A percentile compares a stretch with the other conserved stretches of the same genome.
Evolutionary conservation across 2,888 invertebrate genomes (phyloP).

Genomic region (Aquatica leii): DNA sequence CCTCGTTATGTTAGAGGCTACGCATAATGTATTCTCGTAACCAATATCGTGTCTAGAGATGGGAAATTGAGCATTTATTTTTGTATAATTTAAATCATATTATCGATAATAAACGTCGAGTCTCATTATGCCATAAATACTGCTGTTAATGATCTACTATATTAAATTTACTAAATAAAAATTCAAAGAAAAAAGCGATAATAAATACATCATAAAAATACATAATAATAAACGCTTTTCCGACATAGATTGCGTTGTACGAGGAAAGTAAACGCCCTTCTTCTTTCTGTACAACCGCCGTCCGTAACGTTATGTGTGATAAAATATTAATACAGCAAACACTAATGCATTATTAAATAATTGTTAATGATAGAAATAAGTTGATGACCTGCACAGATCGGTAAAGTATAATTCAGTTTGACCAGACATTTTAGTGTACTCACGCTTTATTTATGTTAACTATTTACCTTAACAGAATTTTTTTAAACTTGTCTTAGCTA

Average conservation of each 20-base stretch:
- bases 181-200: neutral
- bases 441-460: no score
- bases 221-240: neutral
- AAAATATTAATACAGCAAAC: constrained; percentile 57
- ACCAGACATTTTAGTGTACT: constrained; percentile 45
- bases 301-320: constrained; percentile 39
- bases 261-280: constrained; percentile 25
- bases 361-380: constrained; percentile 56
- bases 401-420: constrained; percentile 59
- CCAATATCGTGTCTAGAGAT: constrained; percentile 16
- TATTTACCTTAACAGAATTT: no score
- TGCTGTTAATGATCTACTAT: neutral
- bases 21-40: constrained; percentile 25
- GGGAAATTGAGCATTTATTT: constrained; percentile 14
- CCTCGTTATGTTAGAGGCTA: constrained; percentile 47
- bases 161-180: neutral
- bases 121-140: neutral
- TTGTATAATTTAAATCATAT: neutral
- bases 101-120: neutral
- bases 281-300: constrained; percentile 10
- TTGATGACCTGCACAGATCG: constrained; percentile 53
- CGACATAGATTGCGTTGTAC: neutral
- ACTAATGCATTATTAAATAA: constrained; percentile 59
- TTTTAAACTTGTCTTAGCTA: no score
- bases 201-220: neutral